A percentile compares a stretch with the other conserved stretches of the same genome.
phyloP scores from a whole-genome alignment of 2,797 vertebrate species.

The Coccyzus lansbergi region DNA sequence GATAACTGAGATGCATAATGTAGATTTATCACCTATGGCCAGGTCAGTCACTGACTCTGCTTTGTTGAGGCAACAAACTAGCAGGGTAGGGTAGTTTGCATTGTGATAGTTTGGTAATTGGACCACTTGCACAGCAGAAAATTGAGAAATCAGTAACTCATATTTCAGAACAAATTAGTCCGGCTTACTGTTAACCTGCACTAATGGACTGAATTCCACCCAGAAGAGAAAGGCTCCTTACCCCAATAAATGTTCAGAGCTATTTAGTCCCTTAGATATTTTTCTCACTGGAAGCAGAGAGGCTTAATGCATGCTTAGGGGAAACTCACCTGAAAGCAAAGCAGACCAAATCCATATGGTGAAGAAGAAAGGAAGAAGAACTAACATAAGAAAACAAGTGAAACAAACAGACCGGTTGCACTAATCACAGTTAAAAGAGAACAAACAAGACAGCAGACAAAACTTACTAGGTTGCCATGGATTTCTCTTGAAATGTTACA shows the following conservation, averaged over 20 bases:
- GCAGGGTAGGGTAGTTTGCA: background rate
- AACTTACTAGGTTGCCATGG: slow-evolving; percentile 92
- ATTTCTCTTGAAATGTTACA: slow-evolving; percentile 89
- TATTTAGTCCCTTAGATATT: background rate
- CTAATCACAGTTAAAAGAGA: background rate
- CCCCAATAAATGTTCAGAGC: background rate
- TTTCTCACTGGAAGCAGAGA: background rate
- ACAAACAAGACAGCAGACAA: background rate
- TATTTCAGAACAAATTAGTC: background rate
- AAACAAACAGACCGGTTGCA: background rate
- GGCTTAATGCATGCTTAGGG: background rate
- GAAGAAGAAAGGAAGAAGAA: slow-evolving; percentile 29
- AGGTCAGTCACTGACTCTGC: background rate
- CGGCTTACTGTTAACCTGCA: background rate
- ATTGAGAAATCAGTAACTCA: background rate
- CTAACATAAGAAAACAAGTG: background rate
- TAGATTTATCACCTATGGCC: background rate
- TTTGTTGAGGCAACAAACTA: background rate
- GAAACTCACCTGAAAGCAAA: slow-evolving; percentile 31
- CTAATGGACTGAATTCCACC: background rate
- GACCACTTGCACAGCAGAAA: background rate
- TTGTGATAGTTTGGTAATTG: background rate
- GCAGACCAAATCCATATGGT: background rate
- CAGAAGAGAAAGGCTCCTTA: background rate
- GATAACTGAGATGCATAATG: background rate